phyloP scores from a whole-genome alignment of 2,797 vertebrate genomes.

The Xenentodon cancila region DNA sequence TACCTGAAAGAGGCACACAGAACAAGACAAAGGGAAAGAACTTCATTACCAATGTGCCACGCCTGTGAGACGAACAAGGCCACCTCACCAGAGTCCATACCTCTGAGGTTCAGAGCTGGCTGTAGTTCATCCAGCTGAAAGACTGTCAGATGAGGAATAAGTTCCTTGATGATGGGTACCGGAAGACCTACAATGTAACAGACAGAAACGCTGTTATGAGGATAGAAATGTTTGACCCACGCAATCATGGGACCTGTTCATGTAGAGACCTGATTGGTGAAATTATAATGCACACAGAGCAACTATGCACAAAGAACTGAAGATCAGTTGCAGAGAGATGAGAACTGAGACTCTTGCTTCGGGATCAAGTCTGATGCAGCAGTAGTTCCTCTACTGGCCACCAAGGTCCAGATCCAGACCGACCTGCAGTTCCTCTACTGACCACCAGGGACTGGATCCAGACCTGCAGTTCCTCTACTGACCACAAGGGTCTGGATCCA shows the following conservation, averaged over 20 bases:
- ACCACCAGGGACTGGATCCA: no score
- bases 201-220: neutral
- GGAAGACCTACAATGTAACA: conserved; percentile 81
- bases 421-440: no score
- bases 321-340: no score
- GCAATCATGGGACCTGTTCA: neutral
- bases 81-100: conserved; percentile 53
- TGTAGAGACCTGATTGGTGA: neutral
- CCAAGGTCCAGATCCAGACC: no score
- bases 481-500: no score
- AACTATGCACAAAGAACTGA: neutral
- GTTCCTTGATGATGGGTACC: conserved; percentile 84
- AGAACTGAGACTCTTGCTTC: no score
- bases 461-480: no score
- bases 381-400: no score
- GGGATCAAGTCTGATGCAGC: no score
- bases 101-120: conserved; percentile 84
- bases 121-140: conserved; percentile 90
- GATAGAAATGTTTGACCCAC: neutral
- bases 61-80: no score
- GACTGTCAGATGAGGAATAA: conserved; percentile 88
- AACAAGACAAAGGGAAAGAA: neutral
- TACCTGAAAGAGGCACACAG: conserved; percentile 71
- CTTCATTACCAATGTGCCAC: neutral
- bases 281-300: neutral